Base-by-base conservation (phyloP, 2,888 invertebrate species). In the Alcis repandata region DNA sequence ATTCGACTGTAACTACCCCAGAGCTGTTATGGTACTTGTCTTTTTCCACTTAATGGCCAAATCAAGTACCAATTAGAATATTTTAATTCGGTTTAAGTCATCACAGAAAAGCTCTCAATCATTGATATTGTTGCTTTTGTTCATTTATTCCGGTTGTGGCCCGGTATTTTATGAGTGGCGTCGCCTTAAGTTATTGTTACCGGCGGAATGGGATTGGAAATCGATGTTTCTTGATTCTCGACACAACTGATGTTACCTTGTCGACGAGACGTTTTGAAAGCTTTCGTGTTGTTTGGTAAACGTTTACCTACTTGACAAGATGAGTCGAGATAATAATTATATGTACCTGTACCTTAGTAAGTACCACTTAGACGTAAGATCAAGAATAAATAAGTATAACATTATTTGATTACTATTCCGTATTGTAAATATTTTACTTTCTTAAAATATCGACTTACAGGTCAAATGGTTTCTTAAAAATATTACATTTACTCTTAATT, bases 151-250 rank as follows among this genome's bases (percentile, higher is more conserved):
- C 1, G 19, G 3, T 19, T 17, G n/a, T n/a, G n/a, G n/a, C 6
- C 17, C 41, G 41, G 2, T 43, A 20, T 43, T 11, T 20, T 0
- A 1, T 8, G 36, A 20, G 1, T 36, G 51, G 1, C 51, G 2
- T 51, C 51, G 51, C 51, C 51, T 51, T 51, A 51, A 51, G 51
- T 51, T 7, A 36, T 13, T 51, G 51, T 36, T 36, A n/a, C 20
- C 13, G 17, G 20, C 40, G 40, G 43, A 52, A 58, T 58, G 51
- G 19, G 52, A 53, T 63, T 63, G 51, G 58, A 63, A 63, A 58
- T 63, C 62, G 62, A 52, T 33, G 45, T 45, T 62, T 48, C 52
- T 54, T 52, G 46, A 22, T 22, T 40, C 20, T 46, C 41, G 32
- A 58, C 58, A 48, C 13, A 32, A 41, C 15, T 41, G 43, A 32